These are phyloP conservation scores for Amphipoea lucens DNA, from an alignment of 2,888 invertebrate species.

Conservation along the genomic window DNA sequence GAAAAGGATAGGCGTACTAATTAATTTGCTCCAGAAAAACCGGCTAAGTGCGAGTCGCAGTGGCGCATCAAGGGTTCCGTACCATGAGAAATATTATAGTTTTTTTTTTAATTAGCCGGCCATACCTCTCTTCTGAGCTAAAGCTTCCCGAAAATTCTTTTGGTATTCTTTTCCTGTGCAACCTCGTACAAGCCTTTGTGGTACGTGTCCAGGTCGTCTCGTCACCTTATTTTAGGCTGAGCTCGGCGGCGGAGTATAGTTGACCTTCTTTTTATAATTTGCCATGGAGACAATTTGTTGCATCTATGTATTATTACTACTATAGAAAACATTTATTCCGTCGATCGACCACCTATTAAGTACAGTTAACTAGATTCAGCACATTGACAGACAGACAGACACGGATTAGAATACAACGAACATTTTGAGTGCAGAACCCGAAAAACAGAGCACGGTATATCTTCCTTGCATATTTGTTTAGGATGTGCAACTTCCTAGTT, in stretches of 20 bases:
- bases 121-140: not conserved
- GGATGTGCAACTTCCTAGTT: slow-evolving; percentile 61
- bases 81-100: not conserved
- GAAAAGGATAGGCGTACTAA: slow-evolving; percentile 60
- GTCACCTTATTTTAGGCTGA: not conserved
- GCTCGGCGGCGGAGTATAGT: not conserved
- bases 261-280: not conserved
- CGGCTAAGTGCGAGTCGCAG: not conserved
- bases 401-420: not conserved
- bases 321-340: not conserved
- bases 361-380: not conserved
- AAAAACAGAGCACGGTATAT: slow-evolving; percentile 32
- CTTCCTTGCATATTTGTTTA: slow-evolving; percentile 63
- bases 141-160: not conserved
- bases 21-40: slow-evolving; percentile 67
- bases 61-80: not conserved
- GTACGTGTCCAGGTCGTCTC: not conserved
- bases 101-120: not conserved
- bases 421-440: slow-evolving; percentile 11
- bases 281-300: not conserved
- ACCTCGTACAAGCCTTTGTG: not conserved
- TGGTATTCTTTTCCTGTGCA: not conserved
- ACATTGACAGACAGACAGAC: not conserved
- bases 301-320: not conserved
- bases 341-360: not conserved